Evolutionary conservation across 2,797 vertebrate genomes (phyloP), one percentile per base, ranked within the genome.

Genomic region (Pteronotus mesoamericanus): DNA sequence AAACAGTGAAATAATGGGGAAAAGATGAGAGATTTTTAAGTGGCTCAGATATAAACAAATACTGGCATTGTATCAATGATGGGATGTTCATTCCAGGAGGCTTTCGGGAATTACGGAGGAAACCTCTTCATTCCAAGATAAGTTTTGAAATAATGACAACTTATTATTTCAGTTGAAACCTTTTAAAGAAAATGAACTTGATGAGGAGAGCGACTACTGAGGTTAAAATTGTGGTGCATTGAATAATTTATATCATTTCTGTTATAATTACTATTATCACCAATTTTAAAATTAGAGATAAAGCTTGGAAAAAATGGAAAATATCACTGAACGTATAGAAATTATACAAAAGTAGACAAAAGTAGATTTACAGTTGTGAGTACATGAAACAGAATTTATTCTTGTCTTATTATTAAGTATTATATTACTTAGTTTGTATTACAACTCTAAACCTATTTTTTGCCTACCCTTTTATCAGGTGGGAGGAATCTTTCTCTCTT

Each of bases 151-250:
- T 78, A 48, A 92, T 51, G 18, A 84, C 80, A 18, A 64, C 91
- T 46, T 21, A 0, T 75, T 82, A 64, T 82, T 57, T 94, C 21
- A 26, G 42, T 68, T 66, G 18, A 95, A 95, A 82, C 87, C 21
- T 92, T 95, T 88, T 68, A 21, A 66, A 55, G 59, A 83, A 87
- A 94, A 94, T 74, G 57, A 92, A 61, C 39, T 89, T 34, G 74
- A 34, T 37, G 16, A 82, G 51, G 44, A 69, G 37, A 91, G n/a
- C 24, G 7, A n/a, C 9, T 91, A 22, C 14, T 37, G 83, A 75
- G n/a, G 91, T 53, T 84, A 89, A 93, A 79, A 39, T 71, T 21
- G 5, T 46, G 6, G 9, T 16, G 9, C 26, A 29, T 5, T 42
- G 89, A 39, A n/a, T 84, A 64, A 95, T 69, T 94, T 34, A 8